These are phyloP conservation scores for Meloidogyne hapla DNA, from an alignment of 1,140 invertebrate genomes.

Conservation along the genomic window DNA sequence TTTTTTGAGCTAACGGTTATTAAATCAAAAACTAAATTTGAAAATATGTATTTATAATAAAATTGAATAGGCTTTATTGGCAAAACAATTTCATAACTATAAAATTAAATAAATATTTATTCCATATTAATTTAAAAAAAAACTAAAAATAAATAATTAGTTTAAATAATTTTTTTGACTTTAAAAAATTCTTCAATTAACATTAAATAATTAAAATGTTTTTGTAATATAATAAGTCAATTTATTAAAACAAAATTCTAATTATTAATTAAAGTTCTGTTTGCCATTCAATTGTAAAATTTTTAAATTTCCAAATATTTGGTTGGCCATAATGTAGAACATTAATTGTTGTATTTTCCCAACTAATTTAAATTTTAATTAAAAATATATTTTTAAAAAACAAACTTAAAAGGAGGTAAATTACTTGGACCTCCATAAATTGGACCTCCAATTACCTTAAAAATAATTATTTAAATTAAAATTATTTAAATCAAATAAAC, in stretches of 20 bases:
- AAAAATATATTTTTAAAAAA: not conserved
- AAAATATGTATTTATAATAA: no score
- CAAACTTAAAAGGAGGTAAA: slow-evolving; percentile 44
- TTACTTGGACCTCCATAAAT: slow-evolving; percentile 64
- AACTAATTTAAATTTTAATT: slow-evolving; percentile 69
- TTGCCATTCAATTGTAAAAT: slow-evolving; percentile 67
- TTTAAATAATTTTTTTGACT: no score
- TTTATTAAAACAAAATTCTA: not conserved
- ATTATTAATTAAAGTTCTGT: slow-evolving; percentile 1
- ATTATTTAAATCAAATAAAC: slow-evolving; percentile 59
- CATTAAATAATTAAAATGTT: no score
- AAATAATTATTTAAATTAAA: not conserved
- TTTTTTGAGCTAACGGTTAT: no score
- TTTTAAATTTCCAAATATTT: slow-evolving; percentile 74
- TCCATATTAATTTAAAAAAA: no score
- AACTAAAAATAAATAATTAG: no score
- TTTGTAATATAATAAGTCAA: no score
- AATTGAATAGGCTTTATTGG: no score
- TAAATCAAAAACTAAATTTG: no score
- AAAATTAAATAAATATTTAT: no score
- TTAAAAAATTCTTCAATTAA: no score
- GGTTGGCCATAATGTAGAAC: slow-evolving; percentile 76
- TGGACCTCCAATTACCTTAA: slow-evolving; percentile 68
- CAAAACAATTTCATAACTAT: no score
- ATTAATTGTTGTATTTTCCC: slow-evolving; percentile 72